phyloP scores from a whole-genome alignment of 2,113 vertebrate species.

The Cinclus cinclus region DNA sequence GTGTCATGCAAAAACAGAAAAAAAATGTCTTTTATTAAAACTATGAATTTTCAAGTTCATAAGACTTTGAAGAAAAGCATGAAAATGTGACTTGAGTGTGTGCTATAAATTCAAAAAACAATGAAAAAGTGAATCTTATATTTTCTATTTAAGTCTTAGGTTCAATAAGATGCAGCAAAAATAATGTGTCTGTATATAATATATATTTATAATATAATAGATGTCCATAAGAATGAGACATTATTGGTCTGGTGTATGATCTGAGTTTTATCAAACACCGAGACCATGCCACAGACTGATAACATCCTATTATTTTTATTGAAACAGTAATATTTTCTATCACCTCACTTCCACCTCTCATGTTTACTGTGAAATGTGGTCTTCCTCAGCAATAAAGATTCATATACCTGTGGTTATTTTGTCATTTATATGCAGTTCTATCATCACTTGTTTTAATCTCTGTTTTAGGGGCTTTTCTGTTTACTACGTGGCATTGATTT shows the following conservation, averaged over 20 bases:
- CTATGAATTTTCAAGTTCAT: neutral
- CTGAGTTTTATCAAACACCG: neutral
- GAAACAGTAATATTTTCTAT: neutral
- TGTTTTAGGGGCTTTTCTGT: conserved; percentile 45
- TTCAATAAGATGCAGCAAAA: neutral
- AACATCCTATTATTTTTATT: neutral
- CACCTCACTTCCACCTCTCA: neutral
- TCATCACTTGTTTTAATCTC: conserved; percentile 32
- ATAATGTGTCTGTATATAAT: neutral
- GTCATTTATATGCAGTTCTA: conserved; percentile 67
- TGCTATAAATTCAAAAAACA: neutral
- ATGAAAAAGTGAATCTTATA: neutral
- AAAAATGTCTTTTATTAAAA: neutral
- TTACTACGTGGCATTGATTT: conserved; percentile 51
- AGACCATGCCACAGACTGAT: neutral
- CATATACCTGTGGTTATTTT: conserved; percentile 57
- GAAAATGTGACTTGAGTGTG: neutral
- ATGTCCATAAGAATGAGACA: neutral
- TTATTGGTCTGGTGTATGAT: neutral
- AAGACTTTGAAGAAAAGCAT: neutral
- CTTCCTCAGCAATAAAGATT: conserved; percentile 23
- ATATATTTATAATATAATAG: neutral
- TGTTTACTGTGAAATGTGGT: conserved; percentile 31
- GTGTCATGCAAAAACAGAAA: neutral
- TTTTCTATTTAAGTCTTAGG: neutral